These are phyloP conservation scores for Cydia pomonella DNA, from an alignment of 1,140 invertebrate species.

Conservation along the genomic window DNA sequence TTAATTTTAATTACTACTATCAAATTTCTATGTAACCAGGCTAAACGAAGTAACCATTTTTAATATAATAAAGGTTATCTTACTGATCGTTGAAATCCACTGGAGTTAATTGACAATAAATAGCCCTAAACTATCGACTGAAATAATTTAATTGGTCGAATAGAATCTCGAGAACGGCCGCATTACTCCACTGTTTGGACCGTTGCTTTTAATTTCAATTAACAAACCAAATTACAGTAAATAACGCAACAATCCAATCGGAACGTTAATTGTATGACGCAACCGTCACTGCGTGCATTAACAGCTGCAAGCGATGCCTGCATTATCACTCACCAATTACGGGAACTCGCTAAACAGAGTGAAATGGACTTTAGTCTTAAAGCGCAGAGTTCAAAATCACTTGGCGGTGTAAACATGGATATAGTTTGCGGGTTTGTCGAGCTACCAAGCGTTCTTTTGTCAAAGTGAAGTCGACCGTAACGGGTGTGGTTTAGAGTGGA, in stretches of 20 bases:
- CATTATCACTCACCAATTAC: slow-evolving; percentile 23
- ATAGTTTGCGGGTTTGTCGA: slow-evolving; percentile 12
- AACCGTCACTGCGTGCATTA: slow-evolving; percentile 20
- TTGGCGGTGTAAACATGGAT: not conserved
- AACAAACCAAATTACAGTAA: slow-evolving; percentile 23
- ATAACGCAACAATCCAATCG: slow-evolving; percentile 27
- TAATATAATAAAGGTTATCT: not conserved
- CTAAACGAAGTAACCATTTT: not conserved
- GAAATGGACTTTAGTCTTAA: not conserved
- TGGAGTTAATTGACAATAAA: not conserved
- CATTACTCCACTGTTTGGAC: not conserved
- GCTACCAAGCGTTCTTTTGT: not conserved
- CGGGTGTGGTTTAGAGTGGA: not conserved
- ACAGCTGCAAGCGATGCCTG: slow-evolving; percentile 30
- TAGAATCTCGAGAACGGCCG: slow-evolving; percentile 1
- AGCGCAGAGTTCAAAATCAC: not conserved
- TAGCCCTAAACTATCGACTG: not conserved
- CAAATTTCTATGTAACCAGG: not conserved
- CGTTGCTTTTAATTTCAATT: slow-evolving; percentile 9
- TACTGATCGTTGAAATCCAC: not conserved
- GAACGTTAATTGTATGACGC: slow-evolving; percentile 15
- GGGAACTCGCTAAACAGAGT: not conserved
- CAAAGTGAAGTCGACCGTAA: not conserved
- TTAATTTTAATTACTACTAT: not conserved
- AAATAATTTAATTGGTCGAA: slow-evolving; percentile 8